Conservation (phyloP, 2,797 vertebrate genomes). For the Syngnathus rostellatus region DNA sequence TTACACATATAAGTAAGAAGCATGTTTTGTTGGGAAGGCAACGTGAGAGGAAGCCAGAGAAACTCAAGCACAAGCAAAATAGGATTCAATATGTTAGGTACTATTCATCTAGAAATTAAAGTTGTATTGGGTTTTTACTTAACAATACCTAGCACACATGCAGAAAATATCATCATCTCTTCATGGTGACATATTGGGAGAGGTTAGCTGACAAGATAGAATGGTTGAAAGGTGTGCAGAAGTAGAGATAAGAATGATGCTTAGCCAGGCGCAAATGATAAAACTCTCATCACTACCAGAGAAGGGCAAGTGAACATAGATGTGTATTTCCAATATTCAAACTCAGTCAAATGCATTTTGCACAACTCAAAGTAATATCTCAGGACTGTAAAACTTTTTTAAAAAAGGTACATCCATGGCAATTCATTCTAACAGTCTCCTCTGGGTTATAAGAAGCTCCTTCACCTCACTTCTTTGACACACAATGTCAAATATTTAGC, state of each 20-base stretch:
- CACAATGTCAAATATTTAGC: constrained; percentile 8
- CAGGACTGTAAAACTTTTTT: neutral
- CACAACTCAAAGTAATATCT: neutral
- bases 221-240: neutral
- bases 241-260: neutral
- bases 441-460: neutral
- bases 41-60: neutral
- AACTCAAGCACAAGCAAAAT: neutral
- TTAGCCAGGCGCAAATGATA: neutral
- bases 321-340: neutral
- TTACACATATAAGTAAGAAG: too few relatives aligned
- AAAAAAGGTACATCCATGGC: neutral
- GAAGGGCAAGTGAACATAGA: neutral
- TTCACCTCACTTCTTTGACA: neutral
- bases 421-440: neutral
- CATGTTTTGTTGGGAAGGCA: neutral
- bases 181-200: neutral
- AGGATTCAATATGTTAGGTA: neutral
- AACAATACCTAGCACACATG: neutral
- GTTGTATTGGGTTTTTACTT: neutral
- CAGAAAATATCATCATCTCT: neutral
- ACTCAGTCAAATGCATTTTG: neutral
- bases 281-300: neutral
- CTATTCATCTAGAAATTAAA: neutral
- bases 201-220: neutral